Conservation (phyloP, 2,888 invertebrate genomes). For the Callimorpha dominula region DNA sequence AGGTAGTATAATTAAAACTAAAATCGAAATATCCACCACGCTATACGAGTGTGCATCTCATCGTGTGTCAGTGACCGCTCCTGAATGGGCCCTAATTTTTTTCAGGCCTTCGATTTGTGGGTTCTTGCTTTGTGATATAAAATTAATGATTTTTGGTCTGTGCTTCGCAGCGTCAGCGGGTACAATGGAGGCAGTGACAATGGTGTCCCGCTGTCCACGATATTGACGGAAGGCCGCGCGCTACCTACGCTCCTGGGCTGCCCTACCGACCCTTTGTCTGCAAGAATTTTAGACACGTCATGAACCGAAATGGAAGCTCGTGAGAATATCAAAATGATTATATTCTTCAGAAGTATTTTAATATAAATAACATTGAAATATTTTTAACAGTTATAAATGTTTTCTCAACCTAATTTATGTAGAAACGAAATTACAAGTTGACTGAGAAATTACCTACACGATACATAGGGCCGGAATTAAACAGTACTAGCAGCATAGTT, state of each 20-base stretch:
- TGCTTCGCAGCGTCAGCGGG: slow-evolving; percentile 74
- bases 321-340: slow-evolving; percentile 72
- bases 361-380: slow-evolving; percentile 22
- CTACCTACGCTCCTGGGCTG: slow-evolving; percentile 80
- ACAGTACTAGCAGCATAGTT: neutral
- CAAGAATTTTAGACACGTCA: slow-evolving; percentile 80
- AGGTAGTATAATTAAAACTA: slow-evolving; percentile 74
- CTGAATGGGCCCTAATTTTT: slow-evolving; percentile 81
- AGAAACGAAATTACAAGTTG: neutral
- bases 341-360: slow-evolving; percentile 64
- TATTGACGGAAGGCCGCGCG: slow-evolving; percentile 80
- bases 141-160: slow-evolving; percentile 87
- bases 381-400: neutral
- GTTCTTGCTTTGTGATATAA: slow-evolving; percentile 85
- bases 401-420: neutral
- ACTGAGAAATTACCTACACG: neutral
- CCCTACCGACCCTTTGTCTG: slow-evolving; percentile 74
- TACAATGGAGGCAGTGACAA: slow-evolving; percentile 81
- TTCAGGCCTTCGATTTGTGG: slow-evolving; percentile 83
- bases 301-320: slow-evolving; percentile 73
- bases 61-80: slow-evolving; percentile 79
- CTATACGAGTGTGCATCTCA: slow-evolving; percentile 59
- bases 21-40: slow-evolving; percentile 70
- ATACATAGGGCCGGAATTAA: neutral
- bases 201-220: slow-evolving; percentile 84